phyloP scores from a whole-genome alignment of 2,888 invertebrate genomes.

The Scaeva pyrastri region DNA sequence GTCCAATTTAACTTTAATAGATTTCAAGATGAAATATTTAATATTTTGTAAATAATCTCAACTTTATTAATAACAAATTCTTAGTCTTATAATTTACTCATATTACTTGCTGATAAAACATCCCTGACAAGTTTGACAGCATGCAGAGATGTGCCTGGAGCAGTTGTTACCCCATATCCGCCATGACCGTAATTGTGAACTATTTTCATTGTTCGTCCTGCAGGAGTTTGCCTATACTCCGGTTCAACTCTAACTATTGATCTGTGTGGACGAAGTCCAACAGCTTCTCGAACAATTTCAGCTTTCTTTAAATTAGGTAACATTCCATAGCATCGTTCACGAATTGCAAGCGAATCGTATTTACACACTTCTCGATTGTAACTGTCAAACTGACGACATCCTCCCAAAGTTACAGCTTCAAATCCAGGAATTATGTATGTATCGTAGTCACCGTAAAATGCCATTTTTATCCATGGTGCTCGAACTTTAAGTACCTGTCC shows the following conservation, averaged over 20 bases:
- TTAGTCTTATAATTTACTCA: constrained; percentile 80
- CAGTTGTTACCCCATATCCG: constrained; percentile 95
- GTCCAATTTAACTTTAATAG: no score
- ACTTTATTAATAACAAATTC: background rate
- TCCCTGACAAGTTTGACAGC: constrained; percentile 89
- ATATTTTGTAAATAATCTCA: background rate
- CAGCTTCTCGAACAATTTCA: constrained; percentile 87
- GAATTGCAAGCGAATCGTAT: constrained; percentile 90
- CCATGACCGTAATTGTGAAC: constrained; percentile 98
- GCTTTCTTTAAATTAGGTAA: constrained; percentile 88
- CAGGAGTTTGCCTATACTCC: constrained; percentile 84
- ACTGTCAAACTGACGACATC: constrained; percentile 92
- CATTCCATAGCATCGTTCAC: constrained; percentile 90
- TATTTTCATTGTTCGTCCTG: constrained; percentile 86
- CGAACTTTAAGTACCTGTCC: constrained; percentile 93
- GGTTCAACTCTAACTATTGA: constrained; percentile 89
- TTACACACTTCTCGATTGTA: constrained; percentile 88
- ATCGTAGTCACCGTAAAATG: constrained; percentile 93
- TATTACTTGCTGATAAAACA: constrained; percentile 81
- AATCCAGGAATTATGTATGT: constrained; percentile 93
- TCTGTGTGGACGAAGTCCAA: constrained; percentile 94
- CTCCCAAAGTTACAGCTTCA: constrained; percentile 91
- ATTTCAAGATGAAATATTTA: no score
- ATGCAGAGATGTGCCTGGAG: constrained; percentile 93
- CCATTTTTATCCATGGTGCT: constrained; percentile 96